Base-by-base conservation (phyloP, 2,888 invertebrate species). In the Catocala sponsa region DNA sequence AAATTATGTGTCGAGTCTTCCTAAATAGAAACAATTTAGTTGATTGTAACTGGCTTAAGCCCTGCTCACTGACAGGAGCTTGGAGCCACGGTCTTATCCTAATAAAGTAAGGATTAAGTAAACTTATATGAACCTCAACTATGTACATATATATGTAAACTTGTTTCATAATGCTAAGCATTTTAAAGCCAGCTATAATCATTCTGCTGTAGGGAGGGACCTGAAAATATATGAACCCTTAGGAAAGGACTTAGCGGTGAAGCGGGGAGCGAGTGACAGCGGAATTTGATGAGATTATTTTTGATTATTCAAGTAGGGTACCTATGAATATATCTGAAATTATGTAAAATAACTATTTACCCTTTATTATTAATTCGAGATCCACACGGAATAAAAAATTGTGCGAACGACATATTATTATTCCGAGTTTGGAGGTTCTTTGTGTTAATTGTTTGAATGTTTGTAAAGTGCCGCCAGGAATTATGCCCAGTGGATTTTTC, bases 191-290 rank as follows among this genome's bases (percentile, higher is more conserved):
- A 56, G 61, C 68, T 68, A 72, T 74, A 78, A 78, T 62, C 62
- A 61, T 76, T 75, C 72, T 70, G 76, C 55, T 61, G 61, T 50
- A 68, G 74, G 70, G 73, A 65, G 68, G 74, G 68, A 75, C 76
- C 76, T 80, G 78, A 80, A 78, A 80, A 79, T 74, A 75, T 77
- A 72, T 70, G 72, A 63, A 69, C 69, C 75, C 66, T 70, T 54
- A 66, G 60, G 62, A 53, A 52, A 12, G 50, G 54, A 54, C 59
- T 67, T 52, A 59, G 10, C 4, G 4, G 4, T 12, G 25, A 7
- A 49, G 59, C 55, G 4, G 47, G 61, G 52, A 13, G 46, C 42
- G n/a, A 76, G 53, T 68, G 49, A 12, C 0, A 57, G 78, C 69
- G 69, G 52, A 53, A 43, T 42, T 15, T 38, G 6, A 6, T 46